phyloP scores from a whole-genome alignment of 2,797 vertebrate genomes.

The Liasis olivaceus region DNA sequence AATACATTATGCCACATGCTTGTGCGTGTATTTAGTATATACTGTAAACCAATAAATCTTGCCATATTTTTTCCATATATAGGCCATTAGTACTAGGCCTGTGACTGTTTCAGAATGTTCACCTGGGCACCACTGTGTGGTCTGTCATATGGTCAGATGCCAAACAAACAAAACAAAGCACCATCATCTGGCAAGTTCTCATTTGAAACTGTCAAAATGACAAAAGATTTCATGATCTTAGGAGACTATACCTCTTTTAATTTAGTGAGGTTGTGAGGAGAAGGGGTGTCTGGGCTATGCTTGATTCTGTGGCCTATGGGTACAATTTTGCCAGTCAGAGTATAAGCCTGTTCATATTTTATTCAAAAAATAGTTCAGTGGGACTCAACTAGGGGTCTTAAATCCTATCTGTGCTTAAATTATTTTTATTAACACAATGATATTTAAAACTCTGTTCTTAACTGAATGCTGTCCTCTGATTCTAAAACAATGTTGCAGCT shows the following conservation, averaged over 20 bases:
- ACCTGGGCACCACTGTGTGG: background rate
- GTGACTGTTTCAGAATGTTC: background rate
- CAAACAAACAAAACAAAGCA: background rate
- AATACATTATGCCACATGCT: background rate
- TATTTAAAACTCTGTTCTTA: background rate
- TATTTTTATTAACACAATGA: background rate
- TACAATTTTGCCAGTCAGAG: background rate
- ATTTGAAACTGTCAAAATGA: background rate
- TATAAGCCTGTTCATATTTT: background rate
- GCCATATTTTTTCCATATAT: background rate
- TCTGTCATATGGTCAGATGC: background rate
- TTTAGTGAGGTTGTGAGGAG: background rate
- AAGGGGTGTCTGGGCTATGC: background rate
- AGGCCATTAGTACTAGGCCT: background rate
- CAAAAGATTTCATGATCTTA: background rate
- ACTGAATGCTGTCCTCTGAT: background rate
- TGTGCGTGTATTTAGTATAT: background rate
- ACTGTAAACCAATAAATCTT: background rate
- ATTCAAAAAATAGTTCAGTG: background rate
- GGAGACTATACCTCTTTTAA: background rate
- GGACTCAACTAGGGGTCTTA: background rate
- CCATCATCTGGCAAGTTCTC: background rate
- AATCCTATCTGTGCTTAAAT: background rate
- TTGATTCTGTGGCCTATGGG: background rate
- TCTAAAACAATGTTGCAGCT: background rate